Base-by-base conservation (phyloP, 2,113 vertebrate species). In the Carettochelys insculpta region DNA sequence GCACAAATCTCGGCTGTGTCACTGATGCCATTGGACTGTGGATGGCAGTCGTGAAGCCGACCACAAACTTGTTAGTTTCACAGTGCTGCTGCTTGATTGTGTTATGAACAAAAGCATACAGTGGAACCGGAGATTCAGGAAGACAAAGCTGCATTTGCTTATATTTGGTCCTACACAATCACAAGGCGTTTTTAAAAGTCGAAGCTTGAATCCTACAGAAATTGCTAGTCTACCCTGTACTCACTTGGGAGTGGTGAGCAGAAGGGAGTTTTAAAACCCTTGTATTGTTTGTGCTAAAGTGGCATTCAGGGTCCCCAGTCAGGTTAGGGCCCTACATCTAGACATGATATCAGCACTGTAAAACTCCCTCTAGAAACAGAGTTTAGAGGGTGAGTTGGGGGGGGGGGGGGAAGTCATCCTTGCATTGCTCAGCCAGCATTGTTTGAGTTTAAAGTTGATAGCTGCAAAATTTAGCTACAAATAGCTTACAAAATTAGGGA, bases 391-490 rank as follows among this genome's bases (percentile, higher is more conserved):
- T 41, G 14, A 13, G 1, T 58, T 0, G 11, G 27, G 50, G 58
- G 87, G 14, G 2, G 54, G 79, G 89, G 73, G 11, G 71, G 34
- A 5, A 19, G 20, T 38, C 68, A 5, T 31, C 27, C 75, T 12
- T 2, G 16, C 8, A 38, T 71, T 3, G 19, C 20, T n/a, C 4
- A 34, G 71, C 10, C 41, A 77, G 61, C 54, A 71, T 48, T 54
- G 3, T 45, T 0, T 5, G 24, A 76, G 41, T 5, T 75, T 2
- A 6, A 1, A 48, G 13, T 4, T 38, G 61, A 76, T 79, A 68
- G 19, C 61, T 0, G 4, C 0, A 19, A 88, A 78, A 51, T 88
- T 38, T 0, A 45, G 13, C 52, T 11, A 58, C 14, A 16, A 0
- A 1, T 11, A 65, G 48, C 29, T 78, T 38, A 3, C 17, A 68